These are phyloP conservation scores for Arion vulgaris DNA, from an alignment of 1,140 invertebrate species.

Conservation along the genomic window DNA sequence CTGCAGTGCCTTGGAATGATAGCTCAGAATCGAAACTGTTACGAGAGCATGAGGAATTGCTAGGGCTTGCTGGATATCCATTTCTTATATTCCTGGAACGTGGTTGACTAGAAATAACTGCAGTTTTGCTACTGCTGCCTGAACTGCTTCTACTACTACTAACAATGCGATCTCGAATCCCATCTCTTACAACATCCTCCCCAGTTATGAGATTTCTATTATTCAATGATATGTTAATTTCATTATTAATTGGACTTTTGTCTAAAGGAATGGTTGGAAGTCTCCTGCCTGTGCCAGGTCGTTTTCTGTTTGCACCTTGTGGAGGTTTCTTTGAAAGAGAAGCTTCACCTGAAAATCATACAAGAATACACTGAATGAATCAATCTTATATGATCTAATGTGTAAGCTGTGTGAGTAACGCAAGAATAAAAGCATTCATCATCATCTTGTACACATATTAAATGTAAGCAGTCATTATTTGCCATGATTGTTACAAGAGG, in stretches of 20 bases:
- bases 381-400: too few species aligned
- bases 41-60: slow-evolving; percentile 44
- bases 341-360: slow-evolving; percentile 3
- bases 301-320: slow-evolving; percentile 57
- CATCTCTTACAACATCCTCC: slow-evolving; percentile 7
- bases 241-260: slow-evolving; percentile 57
- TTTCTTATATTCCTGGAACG: neutral
- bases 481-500: too few species aligned
- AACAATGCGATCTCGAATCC: neutral
- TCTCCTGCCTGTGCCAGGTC: slow-evolving; percentile 68
- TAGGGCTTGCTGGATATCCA: slow-evolving; percentile 23
- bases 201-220: neutral
- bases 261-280: slow-evolving; percentile 67
- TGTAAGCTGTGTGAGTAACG: neutral
- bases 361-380: neutral
- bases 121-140: neutral
- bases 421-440: too few species aligned
- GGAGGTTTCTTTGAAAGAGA: slow-evolving; percentile 45
- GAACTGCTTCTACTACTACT: neutral
- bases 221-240: slow-evolving; percentile 46
- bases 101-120: neutral
- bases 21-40: slow-evolving; percentile 73
- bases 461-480: too few species aligned
- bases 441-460: too few species aligned
- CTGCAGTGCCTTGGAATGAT: slow-evolving; percentile 75